phyloP scores from a whole-genome alignment of 1,140 invertebrate genomes.

The Venustaconcha ellipsiformis region DNA sequence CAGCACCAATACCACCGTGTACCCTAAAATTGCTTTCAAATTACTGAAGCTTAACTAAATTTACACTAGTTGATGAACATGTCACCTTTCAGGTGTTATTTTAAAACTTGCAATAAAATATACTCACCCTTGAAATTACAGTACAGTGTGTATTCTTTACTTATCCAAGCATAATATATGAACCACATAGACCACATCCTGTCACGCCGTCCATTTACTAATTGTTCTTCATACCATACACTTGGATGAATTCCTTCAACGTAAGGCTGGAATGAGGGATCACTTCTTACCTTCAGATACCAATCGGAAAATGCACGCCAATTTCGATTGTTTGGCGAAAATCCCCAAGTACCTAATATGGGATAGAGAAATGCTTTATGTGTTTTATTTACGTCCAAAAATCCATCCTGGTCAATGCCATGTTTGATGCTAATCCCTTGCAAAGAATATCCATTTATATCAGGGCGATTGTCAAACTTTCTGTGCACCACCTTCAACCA shows the following conservation, averaged over 20 bases:
- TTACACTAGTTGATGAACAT: no score
- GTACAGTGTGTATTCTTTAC: constrained; percentile 27
- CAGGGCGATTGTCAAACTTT: constrained; percentile 36
- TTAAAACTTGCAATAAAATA: no score
- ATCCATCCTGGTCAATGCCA: not conserved
- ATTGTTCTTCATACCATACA: constrained; percentile 29
- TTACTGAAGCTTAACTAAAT: no score
- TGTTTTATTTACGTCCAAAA: not conserved
- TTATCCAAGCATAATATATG: constrained; percentile 42
- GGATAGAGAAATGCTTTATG: constrained; percentile 36
- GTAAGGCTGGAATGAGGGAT: constrained; percentile 26
- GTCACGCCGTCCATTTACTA: constrained; percentile 12
- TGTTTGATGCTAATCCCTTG: constrained; percentile 37
- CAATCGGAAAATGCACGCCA: constrained; percentile 48
- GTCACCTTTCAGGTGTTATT: no score
- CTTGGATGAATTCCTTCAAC: constrained; percentile 39
- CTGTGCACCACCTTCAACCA: constrained; percentile 46
- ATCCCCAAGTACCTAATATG: constrained; percentile 48
- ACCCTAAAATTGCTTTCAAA: no score
- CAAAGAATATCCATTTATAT: constrained; percentile 42
- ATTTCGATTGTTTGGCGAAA: constrained; percentile 38
- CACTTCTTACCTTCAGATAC: constrained; percentile 20
- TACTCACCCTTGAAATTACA: constrained; percentile 24
- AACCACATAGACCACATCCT: constrained; percentile 56
- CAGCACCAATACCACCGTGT: no score